phyloP scores from a whole-genome alignment of 2,113 vertebrate species.

The Eidolon helvum region DNA sequence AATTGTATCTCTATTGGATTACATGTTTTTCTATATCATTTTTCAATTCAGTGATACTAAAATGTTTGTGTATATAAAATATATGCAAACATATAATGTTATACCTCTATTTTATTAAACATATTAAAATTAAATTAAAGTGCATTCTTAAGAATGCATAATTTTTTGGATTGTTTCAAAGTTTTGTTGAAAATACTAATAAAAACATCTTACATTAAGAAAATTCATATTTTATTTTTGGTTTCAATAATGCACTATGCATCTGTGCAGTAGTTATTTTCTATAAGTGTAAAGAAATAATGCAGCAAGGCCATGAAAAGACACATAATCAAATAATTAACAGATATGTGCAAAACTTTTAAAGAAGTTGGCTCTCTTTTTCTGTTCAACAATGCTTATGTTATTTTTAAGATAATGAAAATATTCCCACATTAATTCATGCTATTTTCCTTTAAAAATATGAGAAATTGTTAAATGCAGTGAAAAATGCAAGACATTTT shows the following conservation, averaged over 20 bases:
- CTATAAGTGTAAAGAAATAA: neutral
- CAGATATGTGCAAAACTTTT: slow-evolving; percentile 2
- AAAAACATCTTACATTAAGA: neutral
- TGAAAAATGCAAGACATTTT: slow-evolving; percentile 73
- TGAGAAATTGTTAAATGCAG: slow-evolving; percentile 78
- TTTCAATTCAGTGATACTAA: neutral
- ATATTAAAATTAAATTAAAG: neutral
- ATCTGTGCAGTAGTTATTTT: slow-evolving; percentile 36
- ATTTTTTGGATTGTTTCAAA: neutral
- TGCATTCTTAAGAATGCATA: neutral
- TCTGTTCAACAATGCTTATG: slow-evolving; percentile 63
- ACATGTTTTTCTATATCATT: neutral
- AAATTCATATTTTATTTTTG: neutral
- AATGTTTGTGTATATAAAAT: neutral
- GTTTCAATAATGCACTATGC: neutral
- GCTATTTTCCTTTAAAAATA: slow-evolving; percentile 63
- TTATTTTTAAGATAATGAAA: slow-evolving; percentile 79
- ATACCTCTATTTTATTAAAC: neutral
- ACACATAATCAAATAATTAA: slow-evolving; percentile 64
- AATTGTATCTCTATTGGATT: neutral
- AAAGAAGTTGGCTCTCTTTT: slow-evolving; percentile 8
- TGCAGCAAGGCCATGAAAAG: slow-evolving; percentile 25
- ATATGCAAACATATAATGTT: neutral
- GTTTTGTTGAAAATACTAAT: neutral
- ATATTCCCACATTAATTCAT: slow-evolving; percentile 76